A percentile compares a stretch with the other conserved stretches of the same genome.
These are phyloP conservation scores for Agrochola lychnidis DNA, from an alignment of 2,888 invertebrate genomes.

Conservation along the genomic window DNA sequence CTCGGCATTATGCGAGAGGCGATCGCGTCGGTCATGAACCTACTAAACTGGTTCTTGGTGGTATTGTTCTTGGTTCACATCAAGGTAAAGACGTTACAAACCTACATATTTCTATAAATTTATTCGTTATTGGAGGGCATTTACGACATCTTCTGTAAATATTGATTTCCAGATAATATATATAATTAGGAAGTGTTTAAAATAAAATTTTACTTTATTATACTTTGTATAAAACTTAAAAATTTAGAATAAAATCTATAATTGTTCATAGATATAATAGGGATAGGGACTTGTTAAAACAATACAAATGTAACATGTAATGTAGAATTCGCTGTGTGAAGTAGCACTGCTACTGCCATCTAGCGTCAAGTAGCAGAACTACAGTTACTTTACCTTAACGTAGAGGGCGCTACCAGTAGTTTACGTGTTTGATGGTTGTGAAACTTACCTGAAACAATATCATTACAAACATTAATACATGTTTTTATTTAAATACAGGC, in stretches of 20 bases:
- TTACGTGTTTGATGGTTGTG: background rate
- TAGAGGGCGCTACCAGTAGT: conserved; percentile 74
- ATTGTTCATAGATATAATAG: background rate
- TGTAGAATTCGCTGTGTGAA: background rate
- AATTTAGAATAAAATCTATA: background rate
- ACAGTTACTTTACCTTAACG: conserved; percentile 47
- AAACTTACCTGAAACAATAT: conserved; percentile 91
- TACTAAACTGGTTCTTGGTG: conserved; percentile 86
- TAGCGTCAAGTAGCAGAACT: conserved; percentile 77
- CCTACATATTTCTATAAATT: conserved; percentile 49
- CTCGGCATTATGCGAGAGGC: conserved; percentile 81
- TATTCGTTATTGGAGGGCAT: conserved; percentile 18
- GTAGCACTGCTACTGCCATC: conserved; percentile 73
- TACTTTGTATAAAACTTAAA: background rate
- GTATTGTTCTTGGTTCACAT: conserved; percentile 80
- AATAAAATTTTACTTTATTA: background rate
- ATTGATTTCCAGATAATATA: background rate
- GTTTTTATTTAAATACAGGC: background rate
- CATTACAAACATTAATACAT: conserved; percentile 49
- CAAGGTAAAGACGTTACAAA: conserved; percentile 65
- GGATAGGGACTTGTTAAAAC: background rate
- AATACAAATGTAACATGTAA: background rate
- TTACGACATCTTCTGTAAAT: background rate
- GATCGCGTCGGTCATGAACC: conserved; percentile 86
- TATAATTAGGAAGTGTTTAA: background rate